Conservation (phyloP, 1,140 invertebrate species). For the Drosophila neocordata region DNA sequence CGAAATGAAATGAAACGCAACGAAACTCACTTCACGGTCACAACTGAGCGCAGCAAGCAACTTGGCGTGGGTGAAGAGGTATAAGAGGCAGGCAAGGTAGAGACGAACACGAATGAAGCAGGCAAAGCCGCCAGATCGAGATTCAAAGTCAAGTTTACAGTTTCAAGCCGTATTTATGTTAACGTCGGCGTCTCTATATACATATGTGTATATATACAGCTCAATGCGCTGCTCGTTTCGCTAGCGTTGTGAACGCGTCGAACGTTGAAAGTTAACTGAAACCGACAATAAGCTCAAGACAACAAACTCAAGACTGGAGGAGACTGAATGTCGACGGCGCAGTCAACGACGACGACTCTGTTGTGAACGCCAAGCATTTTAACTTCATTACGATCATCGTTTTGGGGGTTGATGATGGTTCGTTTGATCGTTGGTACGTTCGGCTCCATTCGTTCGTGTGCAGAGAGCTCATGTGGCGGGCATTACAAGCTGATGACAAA, state of each 20-base stretch:
- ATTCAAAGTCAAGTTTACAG: constrained; percentile 53
- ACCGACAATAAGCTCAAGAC: constrained; percentile 41
- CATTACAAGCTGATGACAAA: constrained; percentile 73
- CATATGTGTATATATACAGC: no score
- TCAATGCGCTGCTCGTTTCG: constrained; percentile 4
- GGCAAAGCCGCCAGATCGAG: constrained; percentile 7
- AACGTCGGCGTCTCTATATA: not conserved
- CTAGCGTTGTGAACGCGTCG: constrained; percentile 59
- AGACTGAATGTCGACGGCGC: not conserved
- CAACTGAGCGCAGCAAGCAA: not conserved
- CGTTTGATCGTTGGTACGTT: not conserved
- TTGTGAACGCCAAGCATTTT: constrained; percentile 27
- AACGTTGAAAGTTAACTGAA: constrained; percentile 63
- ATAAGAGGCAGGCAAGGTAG: not conserved
- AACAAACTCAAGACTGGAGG: not conserved
- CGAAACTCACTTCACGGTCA: constrained; percentile 60
- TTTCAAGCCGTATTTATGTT: not conserved
- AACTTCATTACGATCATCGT: constrained; percentile 73
- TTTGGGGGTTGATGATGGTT: not conserved
- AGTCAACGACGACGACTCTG: not conserved
- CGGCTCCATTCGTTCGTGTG: not conserved
- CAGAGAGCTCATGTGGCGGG: constrained; percentile 12
- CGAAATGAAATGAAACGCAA: constrained; percentile 31
- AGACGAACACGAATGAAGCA: constrained; percentile 6
- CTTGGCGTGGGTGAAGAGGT: constrained; percentile 9